Evolutionary conservation across 2,113 vertebrate species (phyloP).

Genomic region (Macroglossus sobrinus): DNA sequence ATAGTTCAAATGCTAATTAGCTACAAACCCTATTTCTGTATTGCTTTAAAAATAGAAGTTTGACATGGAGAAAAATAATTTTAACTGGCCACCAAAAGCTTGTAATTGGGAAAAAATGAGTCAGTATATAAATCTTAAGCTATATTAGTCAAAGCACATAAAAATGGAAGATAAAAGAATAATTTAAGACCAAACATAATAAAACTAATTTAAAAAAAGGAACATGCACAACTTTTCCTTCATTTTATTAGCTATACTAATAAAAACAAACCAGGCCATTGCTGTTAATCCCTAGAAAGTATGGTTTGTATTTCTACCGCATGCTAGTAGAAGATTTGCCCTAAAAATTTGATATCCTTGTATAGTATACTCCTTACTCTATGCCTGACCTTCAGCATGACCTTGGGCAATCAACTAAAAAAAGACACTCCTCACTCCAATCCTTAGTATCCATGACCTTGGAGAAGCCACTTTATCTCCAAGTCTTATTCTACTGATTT

Average conservation of each 20-base stretch:
- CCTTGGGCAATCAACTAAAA: not conserved
- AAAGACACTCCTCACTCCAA: not conserved
- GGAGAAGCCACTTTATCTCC: not conserved
- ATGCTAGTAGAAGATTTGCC: not conserved
- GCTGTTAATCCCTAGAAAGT: not conserved
- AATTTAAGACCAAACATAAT: not conserved
- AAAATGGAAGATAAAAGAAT: not conserved
- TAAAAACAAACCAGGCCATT: not conserved
- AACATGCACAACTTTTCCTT: not conserved
- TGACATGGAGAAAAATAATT: conserved; percentile 2
- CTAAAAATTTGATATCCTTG: not conserved
- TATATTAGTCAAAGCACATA: not conserved
- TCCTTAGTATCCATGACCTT: not conserved
- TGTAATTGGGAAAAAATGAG: conserved; percentile 35
- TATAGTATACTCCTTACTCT: not conserved
- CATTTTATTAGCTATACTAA: not conserved
- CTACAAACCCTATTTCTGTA: not conserved
- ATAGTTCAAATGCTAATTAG: not conserved
- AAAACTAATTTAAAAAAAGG: not conserved
- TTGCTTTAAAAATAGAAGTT: conserved; percentile 16
- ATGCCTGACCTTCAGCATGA: not conserved
- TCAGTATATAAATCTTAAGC: not conserved
- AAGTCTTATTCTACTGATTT: not conserved
- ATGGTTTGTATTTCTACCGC: not conserved
- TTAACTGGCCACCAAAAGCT: conserved; percentile 6